Conservation (phyloP, 2,113 vertebrate species). For the Mirounga angustirostris region DNA sequence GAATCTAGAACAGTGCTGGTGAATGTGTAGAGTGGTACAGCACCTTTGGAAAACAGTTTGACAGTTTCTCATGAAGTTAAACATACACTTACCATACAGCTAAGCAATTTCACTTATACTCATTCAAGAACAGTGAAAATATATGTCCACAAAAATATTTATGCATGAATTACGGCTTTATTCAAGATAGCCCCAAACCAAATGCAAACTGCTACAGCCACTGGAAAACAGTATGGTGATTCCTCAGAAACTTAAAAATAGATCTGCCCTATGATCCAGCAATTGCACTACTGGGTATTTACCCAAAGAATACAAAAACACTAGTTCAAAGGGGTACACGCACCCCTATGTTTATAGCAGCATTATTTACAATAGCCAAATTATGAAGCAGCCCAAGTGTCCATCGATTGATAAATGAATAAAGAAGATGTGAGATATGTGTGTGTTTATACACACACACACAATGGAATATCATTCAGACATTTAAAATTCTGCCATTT, state of each 20-base stretch:
- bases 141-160: constrained; percentile 13
- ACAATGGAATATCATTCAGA: not conserved
- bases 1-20: not conserved
- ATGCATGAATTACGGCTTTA: not conserved
- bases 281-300: not conserved
- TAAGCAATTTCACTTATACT: not conserved
- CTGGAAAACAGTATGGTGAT: not conserved
- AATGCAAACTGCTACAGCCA: not conserved
- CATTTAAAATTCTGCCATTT: not conserved
- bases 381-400: not conserved
- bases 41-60: constrained; percentile 1
- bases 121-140: not conserved
- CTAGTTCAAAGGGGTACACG: not conserved
- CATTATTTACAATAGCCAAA: not conserved
- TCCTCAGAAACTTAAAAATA: not conserved
- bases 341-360: not conserved
- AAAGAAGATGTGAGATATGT: not conserved
- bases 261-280: not conserved
- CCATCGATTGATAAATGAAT: not conserved
- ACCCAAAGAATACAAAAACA: not conserved
- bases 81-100: not conserved
- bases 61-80: not conserved
- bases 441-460: not conserved
- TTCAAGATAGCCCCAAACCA: constrained; percentile 1
- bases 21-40: not conserved